phyloP scores from a whole-genome alignment of 2,113 vertebrate genomes.

The Leiothrix lutea region DNA sequence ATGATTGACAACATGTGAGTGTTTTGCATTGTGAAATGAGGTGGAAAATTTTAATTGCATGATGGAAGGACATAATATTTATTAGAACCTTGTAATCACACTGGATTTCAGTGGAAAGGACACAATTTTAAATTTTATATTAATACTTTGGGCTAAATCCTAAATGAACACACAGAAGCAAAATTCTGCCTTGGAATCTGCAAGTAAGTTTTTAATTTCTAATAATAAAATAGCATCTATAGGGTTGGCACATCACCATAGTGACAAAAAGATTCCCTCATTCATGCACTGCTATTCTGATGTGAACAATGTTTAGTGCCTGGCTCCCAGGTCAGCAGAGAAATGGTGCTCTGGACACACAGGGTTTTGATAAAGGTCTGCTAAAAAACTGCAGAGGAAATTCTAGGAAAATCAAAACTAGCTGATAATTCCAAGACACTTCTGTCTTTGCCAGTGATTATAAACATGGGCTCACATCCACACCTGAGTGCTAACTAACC shows the following conservation, averaged over 20 bases:
- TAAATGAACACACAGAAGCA: conserved; percentile 68
- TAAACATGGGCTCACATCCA: background rate
- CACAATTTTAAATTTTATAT: conserved; percentile 76
- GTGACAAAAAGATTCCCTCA: conserved; percentile 52
- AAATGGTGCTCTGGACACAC: background rate
- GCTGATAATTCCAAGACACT: background rate
- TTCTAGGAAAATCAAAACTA: background rate
- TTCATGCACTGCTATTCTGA: background rate
- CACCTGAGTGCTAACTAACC: background rate
- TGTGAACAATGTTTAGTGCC: background rate
- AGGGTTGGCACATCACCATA: background rate
- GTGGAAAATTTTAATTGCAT: conserved; percentile 86
- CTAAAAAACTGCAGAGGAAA: background rate
- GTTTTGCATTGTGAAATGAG: conserved; percentile 84
- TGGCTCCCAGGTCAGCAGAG: background rate
- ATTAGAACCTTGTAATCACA: conserved; percentile 82
- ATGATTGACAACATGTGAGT: conserved; percentile 82
- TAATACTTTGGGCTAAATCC: conserved; percentile 74
- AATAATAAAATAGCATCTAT: conserved; percentile 51
- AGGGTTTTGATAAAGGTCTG: background rate
- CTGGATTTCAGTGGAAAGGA: conserved; percentile 73
- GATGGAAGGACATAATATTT: conserved; percentile 85
- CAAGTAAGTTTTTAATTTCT: conserved; percentile 69
- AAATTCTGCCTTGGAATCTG: conserved; percentile 61
- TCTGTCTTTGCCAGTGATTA: background rate